Conservation (phyloP, 2,113 vertebrate genomes). For the Ictalurus furcatus region DNA sequence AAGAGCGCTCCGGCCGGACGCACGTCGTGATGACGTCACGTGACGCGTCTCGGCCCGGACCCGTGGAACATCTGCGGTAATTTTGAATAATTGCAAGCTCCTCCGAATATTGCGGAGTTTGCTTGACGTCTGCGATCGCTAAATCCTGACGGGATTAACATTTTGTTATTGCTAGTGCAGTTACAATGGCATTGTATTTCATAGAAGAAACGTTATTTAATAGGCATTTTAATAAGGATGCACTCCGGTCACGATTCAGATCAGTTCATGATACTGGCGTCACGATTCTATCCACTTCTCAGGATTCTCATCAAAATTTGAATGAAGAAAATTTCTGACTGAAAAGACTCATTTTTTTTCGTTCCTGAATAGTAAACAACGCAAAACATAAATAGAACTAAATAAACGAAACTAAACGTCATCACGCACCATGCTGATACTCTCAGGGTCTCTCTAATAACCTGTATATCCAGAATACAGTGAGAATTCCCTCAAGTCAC, state of each 20-base stretch:
- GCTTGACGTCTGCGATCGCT: too few relatives aligned
- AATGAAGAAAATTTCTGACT: not conserved
- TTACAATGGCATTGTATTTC: not conserved
- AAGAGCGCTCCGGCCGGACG: too few relatives aligned
- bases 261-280: not conserved
- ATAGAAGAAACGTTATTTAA: not conserved
- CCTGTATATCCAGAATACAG: not conserved
- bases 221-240: not conserved
- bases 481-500: slow-evolving; percentile 11
- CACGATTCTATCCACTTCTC: not conserved
- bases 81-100: too few relatives aligned
- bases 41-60: too few relatives aligned
- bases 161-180: not conserved
- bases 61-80: too few relatives aligned
- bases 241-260: not conserved
- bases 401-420: not conserved
- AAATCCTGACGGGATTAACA: too few relatives aligned
- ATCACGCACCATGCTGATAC: not conserved
- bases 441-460: not conserved
- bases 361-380: not conserved
- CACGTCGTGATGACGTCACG: too few relatives aligned
- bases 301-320: not conserved
- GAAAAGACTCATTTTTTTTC: not conserved
- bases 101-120: too few relatives aligned
- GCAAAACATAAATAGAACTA: not conserved